Evolutionary conservation across 2,888 invertebrate genomes (phyloP).

Genomic region (Stenoptilia bipunctidactyla): DNA sequence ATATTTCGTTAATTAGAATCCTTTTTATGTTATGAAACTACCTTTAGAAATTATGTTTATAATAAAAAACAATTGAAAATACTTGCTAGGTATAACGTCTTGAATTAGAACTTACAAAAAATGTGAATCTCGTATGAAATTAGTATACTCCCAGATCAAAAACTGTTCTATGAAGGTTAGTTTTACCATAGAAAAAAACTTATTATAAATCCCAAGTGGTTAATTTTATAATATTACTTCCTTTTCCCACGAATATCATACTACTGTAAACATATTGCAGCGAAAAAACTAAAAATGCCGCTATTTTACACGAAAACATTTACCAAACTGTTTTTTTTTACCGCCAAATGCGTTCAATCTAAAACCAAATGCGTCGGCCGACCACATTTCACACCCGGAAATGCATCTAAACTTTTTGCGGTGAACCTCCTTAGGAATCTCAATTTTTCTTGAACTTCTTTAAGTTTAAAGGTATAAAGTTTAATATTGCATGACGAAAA

Average conservation of each 20-base stretch:
- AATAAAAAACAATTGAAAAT: no score
- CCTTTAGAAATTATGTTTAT: no score
- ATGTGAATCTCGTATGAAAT: no score
- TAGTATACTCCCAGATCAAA: no score
- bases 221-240: no score
- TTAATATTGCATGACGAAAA: neutral
- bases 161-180: no score
- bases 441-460: neutral
- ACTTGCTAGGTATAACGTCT: no score
- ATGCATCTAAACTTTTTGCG: conserved; percentile 45
- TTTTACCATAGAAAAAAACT: no score
- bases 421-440: conserved; percentile 15
- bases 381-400: conserved; percentile 64
- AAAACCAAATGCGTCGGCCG: conserved; percentile 48
- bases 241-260: neutral
- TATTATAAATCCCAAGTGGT: no score
- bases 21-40: no score
- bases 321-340: conserved; percentile 29
- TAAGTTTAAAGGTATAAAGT: neutral
- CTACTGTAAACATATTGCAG: neutral
- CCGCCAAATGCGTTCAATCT: conserved; percentile 41
- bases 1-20: no score
- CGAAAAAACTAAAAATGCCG: conserved; percentile 25
- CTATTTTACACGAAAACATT: conserved; percentile 33
- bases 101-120: no score